phyloP scores from a whole-genome alignment of 2,888 invertebrate species.

The Eupelmus urozonus region DNA sequence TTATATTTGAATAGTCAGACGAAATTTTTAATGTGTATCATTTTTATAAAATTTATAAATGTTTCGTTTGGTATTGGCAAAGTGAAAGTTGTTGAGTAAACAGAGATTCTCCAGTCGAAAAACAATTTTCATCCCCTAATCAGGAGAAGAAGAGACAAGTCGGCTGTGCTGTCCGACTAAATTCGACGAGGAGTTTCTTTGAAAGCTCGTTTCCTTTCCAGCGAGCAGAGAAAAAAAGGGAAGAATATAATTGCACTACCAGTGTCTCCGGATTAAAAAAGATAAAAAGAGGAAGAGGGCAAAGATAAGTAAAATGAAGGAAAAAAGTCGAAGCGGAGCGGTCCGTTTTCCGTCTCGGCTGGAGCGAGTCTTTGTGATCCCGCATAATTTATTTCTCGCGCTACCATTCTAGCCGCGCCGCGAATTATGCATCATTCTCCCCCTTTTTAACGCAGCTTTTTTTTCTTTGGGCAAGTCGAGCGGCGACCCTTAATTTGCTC shows the following conservation, averaged over 20 bases:
- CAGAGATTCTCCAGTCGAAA: too few relatives aligned
- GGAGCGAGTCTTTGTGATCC: constrained; percentile 72
- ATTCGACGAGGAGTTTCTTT: constrained; percentile 60
- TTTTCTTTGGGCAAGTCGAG: neutral
- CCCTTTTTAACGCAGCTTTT: constrained; percentile 7
- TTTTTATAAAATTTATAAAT: too few relatives aligned
- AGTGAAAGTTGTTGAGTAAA: too few relatives aligned
- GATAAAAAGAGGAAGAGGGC: constrained; percentile 53
- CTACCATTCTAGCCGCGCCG: constrained; percentile 69
- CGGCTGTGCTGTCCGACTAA: constrained; percentile 66
- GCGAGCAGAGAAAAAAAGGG: constrained; percentile 56
- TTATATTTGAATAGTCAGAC: too few relatives aligned
- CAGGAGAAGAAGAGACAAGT: neutral
- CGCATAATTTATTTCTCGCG: constrained; percentile 77
- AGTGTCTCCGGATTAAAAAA: constrained; percentile 76
- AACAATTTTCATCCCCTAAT: neutral
- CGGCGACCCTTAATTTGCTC: constrained; percentile 49
- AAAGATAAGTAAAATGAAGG: neutral
- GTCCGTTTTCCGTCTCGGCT: constrained; percentile 58
- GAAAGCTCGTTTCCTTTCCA: constrained; percentile 27
- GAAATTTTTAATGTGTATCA: too few relatives aligned
- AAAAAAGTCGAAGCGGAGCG: constrained; percentile 40
- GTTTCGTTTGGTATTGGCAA: too few relatives aligned
- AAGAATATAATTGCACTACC: constrained; percentile 75
- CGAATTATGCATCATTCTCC: constrained; percentile 73